Evolutionary conservation across 2,797 vertebrate genomes (phyloP).

Genomic region (Thalassophryne amazonica): DNA sequence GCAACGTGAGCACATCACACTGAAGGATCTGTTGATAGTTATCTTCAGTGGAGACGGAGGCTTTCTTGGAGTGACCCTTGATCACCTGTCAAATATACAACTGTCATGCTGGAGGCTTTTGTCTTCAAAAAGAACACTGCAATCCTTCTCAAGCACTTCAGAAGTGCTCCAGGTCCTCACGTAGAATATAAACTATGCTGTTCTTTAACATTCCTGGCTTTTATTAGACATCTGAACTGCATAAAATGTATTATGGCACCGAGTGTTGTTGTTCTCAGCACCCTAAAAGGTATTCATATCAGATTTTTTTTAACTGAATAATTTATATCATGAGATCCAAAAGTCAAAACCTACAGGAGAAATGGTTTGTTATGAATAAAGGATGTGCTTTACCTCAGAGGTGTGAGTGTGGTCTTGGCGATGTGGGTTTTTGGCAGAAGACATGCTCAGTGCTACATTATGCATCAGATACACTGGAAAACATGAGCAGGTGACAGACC

Average conservation of each 20-base stretch:
- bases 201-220: slow-evolving; percentile 16
- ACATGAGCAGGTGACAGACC: slow-evolving; percentile 34
- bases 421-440: slow-evolving; percentile 23
- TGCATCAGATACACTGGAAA: slow-evolving; percentile 41
- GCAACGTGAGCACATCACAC: neutral
- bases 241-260: slow-evolving; percentile 35
- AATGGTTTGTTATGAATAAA: slow-evolving; percentile 61
- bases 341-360: slow-evolving; percentile 54
- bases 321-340: slow-evolving; percentile 57
- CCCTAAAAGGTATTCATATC: slow-evolving; percentile 40
- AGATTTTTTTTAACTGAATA: slow-evolving; percentile 51
- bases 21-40: slow-evolving; percentile 31
- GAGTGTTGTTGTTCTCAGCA: slow-evolving; percentile 26
- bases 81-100: slow-evolving; percentile 24
- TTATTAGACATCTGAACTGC: slow-evolving; percentile 33
- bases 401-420: slow-evolving; percentile 18
- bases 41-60: slow-evolving; percentile 13
- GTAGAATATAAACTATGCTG: slow-evolving; percentile 25
- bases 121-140: slow-evolving; percentile 21
- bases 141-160: slow-evolving; percentile 22
- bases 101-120: slow-evolving; percentile 10
- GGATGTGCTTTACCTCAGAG: slow-evolving; percentile 43
- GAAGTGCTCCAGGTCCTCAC: slow-evolving; percentile 11
- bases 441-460: slow-evolving; percentile 48
- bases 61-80: slow-evolving; percentile 25